Conservation (phyloP, 2,888 invertebrate species). For the Cheilosia urbana region DNA sequence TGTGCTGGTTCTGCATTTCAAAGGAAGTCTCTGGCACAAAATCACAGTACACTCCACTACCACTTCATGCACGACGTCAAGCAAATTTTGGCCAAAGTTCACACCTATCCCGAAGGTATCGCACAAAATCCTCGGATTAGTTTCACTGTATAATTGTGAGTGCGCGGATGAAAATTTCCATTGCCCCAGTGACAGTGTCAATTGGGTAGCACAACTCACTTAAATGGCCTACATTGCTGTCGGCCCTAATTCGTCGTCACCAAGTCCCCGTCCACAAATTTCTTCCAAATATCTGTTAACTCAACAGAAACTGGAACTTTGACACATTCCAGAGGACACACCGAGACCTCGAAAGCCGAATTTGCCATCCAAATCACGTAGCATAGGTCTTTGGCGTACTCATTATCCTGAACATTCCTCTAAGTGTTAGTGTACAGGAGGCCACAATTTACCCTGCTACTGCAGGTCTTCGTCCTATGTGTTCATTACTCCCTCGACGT, state of each 20-base stretch:
- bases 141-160: too few species aligned
- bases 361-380: slow-evolving; percentile 72
- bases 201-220: slow-evolving; percentile 50
- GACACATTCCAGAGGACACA: slow-evolving; percentile 59
- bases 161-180: too few species aligned
- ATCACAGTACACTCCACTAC: too few species aligned
- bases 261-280: slow-evolving; percentile 28
- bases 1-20: too few species aligned
- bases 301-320: slow-evolving; percentile 64
- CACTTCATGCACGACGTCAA: too few species aligned
- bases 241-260: slow-evolving; percentile 8
- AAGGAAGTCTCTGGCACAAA: too few species aligned
- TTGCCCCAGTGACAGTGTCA: slow-evolving; percentile 47
- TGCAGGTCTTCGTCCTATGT: slow-evolving; percentile 21
- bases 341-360: slow-evolving; percentile 47
- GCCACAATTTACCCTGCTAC: slow-evolving; percentile 47
- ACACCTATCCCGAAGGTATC: too few species aligned
- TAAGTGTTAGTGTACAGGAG: slow-evolving; percentile 59
- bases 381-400: slow-evolving; percentile 62
- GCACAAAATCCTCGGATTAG: too few species aligned
- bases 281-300: slow-evolving; percentile 63
- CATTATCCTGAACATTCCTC: slow-evolving; percentile 56
- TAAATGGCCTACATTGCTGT: slow-evolving; percentile 41
- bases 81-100: too few species aligned
- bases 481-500: slow-evolving; percentile 72